phyloP scores from a whole-genome alignment of 2,888 invertebrate genomes.

The Plagiodera versicolora region DNA sequence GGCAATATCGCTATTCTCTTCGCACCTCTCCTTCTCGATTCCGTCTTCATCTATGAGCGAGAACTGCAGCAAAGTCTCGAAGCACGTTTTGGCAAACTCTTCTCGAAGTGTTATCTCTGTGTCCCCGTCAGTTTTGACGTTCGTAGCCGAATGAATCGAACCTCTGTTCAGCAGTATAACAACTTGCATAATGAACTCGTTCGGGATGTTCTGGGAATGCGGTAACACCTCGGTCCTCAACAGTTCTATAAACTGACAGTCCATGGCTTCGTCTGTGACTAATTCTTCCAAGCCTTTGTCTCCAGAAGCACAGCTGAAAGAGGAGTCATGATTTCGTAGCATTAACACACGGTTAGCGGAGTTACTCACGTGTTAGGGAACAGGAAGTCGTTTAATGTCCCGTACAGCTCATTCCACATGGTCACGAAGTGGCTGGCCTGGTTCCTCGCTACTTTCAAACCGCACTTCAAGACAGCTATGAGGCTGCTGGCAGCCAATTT shows the following conservation, averaged over 20 bases:
- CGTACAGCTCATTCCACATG: conserved; percentile 87
- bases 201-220: conserved; percentile 74
- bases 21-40: conserved; percentile 50
- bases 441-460: conserved; percentile 83
- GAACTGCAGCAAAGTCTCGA: conserved; percentile 93
- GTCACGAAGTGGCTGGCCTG: conserved; percentile 71
- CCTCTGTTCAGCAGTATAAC: conserved; percentile 77
- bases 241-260: conserved; percentile 80
- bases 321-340: too few relatives aligned
- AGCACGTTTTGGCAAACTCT: conserved; percentile 95
- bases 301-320: conserved; percentile 56
- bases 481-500: conserved; percentile 78
- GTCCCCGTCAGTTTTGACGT: conserved; percentile 72
- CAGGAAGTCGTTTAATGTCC: conserved; percentile 86
- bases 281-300: conserved; percentile 64
- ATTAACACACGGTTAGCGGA: too few relatives aligned
- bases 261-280: conserved; percentile 74
- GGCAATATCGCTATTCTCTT: conserved; percentile 62
- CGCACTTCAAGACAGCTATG: conserved; percentile 76
- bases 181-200: conserved; percentile 80
- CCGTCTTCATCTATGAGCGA: conserved; percentile 65
- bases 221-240: conserved; percentile 81
- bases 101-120: conserved; percentile 82
- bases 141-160: conserved; percentile 77
- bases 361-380: conserved; percentile 80